phyloP scores from a whole-genome alignment of 2,113 vertebrate species.

The Chamaea fasciata region DNA sequence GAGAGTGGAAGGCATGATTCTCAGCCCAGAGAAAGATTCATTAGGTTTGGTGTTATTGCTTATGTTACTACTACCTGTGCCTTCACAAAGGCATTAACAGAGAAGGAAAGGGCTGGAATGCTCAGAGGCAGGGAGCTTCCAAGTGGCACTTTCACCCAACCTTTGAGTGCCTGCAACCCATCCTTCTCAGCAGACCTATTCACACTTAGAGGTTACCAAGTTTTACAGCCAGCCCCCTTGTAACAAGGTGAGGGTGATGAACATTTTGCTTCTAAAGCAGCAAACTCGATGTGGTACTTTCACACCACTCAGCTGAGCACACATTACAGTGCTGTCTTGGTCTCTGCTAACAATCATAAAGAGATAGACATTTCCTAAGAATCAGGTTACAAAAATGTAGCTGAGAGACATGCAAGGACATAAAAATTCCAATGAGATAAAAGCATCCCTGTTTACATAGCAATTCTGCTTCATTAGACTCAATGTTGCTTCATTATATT shows the following conservation, averaged over 20 bases:
- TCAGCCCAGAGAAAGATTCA: background rate
- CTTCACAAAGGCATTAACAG: background rate
- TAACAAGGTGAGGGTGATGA: background rate
- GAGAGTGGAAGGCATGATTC: background rate
- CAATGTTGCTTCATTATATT: constrained; percentile 72
- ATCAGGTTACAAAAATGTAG: constrained; percentile 65
- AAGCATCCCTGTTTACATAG: constrained; percentile 64
- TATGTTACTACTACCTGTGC: background rate
- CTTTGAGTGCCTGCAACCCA: background rate
- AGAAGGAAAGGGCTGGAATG: background rate
- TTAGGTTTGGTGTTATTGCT: background rate
- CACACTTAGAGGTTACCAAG: background rate
- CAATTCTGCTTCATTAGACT: constrained; percentile 73
- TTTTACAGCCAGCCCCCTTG: background rate
- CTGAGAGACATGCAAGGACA: constrained; percentile 71
- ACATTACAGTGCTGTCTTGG: background rate
- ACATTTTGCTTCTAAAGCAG: background rate
- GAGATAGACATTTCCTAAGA: constrained; percentile 48
- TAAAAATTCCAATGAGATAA: constrained; percentile 75
- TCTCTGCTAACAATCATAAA: constrained; percentile 45
- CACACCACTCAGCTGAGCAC: background rate
- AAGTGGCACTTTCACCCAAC: background rate
- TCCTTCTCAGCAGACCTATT: background rate
- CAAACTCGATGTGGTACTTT: background rate
- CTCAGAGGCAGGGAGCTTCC: background rate